These are phyloP conservation scores for Andrena flavipes DNA, from an alignment of 2,888 invertebrate genomes.

Conservation along the genomic window DNA sequence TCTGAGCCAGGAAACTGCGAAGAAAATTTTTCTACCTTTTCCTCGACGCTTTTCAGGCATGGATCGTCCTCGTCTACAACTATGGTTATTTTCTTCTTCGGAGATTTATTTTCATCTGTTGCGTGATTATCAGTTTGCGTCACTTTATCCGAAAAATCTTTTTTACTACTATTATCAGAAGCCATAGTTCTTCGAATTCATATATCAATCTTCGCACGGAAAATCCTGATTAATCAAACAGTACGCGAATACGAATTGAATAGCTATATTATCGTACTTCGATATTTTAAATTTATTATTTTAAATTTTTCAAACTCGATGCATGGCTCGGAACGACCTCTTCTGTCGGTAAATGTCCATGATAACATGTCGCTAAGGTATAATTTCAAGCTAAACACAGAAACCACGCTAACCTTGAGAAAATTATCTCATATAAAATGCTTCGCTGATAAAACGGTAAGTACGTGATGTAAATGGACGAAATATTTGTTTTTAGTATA, in stretches of 20 bases:
- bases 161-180: background rate
- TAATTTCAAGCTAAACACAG: background rate
- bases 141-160: background rate
- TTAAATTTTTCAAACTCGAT: background rate
- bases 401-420: too few relatives aligned
- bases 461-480: background rate
- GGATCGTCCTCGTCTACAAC: constrained; percentile 71
- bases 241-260: background rate
- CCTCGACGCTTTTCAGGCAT: constrained; percentile 55
- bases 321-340: constrained; percentile 1
- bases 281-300: constrained; percentile 3
- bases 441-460: background rate
- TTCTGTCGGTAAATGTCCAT: background rate
- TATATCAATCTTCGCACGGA: background rate
- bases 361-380: background rate
- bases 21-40: background rate
- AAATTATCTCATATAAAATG: background rate
- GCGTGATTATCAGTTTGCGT: background rate
- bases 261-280: background rate
- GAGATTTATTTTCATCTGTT: background rate
- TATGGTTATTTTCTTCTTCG: constrained; percentile 58
- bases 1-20: constrained; percentile 64
- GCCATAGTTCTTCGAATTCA: constrained; percentile 13
- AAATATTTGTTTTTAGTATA: constrained; percentile 12
- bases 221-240: background rate